A percentile compares a stretch with the other conserved stretches of the same genome.
phyloP scores from a whole-genome alignment of 2,888 invertebrate species.

The Thumatha senex region DNA sequence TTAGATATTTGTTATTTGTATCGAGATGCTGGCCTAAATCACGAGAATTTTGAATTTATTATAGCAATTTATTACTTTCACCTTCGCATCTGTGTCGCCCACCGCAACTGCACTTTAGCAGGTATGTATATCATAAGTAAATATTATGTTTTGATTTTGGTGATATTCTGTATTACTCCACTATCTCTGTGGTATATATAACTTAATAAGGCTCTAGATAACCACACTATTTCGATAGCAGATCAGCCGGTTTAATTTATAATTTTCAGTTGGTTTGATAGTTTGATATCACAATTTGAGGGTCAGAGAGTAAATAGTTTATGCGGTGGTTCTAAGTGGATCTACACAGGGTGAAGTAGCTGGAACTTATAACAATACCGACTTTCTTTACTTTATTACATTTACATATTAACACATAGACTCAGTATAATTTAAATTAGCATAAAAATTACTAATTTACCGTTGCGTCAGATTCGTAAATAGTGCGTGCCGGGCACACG shows the following conservation, averaged over 20 bases:
- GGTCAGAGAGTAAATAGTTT: background rate
- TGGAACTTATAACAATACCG: too few species aligned
- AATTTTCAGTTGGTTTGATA: too few species aligned
- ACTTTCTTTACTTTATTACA: too few species aligned
- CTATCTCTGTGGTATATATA: background rate
- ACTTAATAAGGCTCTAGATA: background rate
- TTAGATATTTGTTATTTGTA: slow-evolving; percentile 10
- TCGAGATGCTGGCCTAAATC: slow-evolving; percentile 7
- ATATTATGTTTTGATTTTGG: slow-evolving; percentile 2
- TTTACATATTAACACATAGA: too few species aligned
- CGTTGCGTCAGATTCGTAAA: background rate
- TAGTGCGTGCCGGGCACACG: background rate
- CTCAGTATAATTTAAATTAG: background rate
- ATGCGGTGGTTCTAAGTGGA: too few species aligned
- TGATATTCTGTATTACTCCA: background rate
- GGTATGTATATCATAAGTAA: background rate
- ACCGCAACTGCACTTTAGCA: background rate
- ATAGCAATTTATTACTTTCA: slow-evolving; percentile 1
- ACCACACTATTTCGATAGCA: background rate
- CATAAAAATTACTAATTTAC: background rate
- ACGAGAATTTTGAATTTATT: background rate
- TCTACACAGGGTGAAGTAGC: too few species aligned
- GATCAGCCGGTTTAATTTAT: background rate
- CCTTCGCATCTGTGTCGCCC: background rate
- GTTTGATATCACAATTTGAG: background rate